Percentiles rank a stretch among this genome's conserved stretches.
phyloP scores from a whole-genome alignment of 2,888 invertebrate species.

The Andrena bicolor region DNA sequence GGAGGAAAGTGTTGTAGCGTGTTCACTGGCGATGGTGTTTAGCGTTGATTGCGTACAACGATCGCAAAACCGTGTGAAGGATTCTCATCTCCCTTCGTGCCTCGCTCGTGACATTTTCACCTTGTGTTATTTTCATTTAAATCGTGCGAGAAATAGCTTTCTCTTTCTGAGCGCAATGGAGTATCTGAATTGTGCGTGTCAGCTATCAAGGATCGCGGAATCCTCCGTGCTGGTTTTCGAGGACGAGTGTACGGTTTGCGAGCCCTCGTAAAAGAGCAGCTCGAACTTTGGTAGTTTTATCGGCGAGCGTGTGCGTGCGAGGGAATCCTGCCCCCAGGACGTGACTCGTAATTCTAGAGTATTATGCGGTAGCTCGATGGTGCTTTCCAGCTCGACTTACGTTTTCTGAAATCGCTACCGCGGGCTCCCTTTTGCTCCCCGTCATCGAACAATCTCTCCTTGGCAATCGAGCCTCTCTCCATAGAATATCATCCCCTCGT shows the following conservation, averaged over 20 bases:
- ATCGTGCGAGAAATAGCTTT: constrained; percentile 14
- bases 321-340: constrained; percentile 73
- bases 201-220: too few species aligned
- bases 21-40: constrained; percentile 63
- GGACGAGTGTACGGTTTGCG: too few species aligned
- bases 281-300: constrained; percentile 3
- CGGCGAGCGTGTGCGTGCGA: constrained; percentile 34
- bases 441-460: background rate
- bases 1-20: constrained; percentile 61
- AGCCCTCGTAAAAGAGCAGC: too few species aligned
- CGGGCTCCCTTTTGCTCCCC: constrained; percentile 19
- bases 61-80: constrained; percentile 73
- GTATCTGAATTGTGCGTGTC: background rate
- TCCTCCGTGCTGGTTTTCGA: too few species aligned
- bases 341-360: constrained; percentile 78
- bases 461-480: constrained; percentile 18
- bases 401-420: constrained; percentile 51
- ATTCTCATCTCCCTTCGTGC: constrained; percentile 37
- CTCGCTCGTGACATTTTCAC: constrained; percentile 34
- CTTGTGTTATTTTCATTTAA: constrained; percentile 37
- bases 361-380: constrained; percentile 75
- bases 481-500: background rate
- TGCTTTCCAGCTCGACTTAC: constrained; percentile 47
- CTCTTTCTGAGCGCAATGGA: background rate
- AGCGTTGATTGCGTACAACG: constrained; percentile 66